Conservation (phyloP, 2,797 vertebrate genomes). For the Myoxocephalus aenaeus region DNA sequence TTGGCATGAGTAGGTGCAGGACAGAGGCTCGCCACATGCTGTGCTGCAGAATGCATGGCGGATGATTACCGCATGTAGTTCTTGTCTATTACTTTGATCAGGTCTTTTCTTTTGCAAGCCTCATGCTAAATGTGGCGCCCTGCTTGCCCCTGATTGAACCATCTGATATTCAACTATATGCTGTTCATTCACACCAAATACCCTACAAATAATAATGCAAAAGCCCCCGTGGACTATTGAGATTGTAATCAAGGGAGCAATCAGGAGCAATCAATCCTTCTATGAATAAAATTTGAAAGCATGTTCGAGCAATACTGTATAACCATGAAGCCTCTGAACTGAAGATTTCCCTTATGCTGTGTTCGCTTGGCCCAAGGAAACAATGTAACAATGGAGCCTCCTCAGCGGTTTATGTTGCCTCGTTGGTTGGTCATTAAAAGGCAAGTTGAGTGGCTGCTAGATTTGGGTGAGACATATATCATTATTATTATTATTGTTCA, state of each 20-base stretch:
- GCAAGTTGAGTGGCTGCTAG: neutral
- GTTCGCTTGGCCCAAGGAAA: conserved; percentile 1
- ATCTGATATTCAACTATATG: conserved; percentile 46
- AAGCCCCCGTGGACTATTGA: conserved; percentile 31
- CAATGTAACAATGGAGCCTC: neutral
- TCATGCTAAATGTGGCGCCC: conserved; percentile 29
- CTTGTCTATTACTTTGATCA: conserved; percentile 64
- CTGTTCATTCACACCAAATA: conserved; percentile 45
- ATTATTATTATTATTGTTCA: neutral
- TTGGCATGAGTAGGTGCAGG: conserved; percentile 58
- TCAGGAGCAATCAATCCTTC: conserved; percentile 57
- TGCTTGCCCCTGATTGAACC: conserved; percentile 67
- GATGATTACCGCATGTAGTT: conserved; percentile 72
- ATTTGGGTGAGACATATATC: neutral
- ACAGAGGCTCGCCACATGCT: conserved; percentile 55
- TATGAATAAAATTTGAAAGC: conserved; percentile 58
- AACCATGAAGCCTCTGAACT: conserved; percentile 11
- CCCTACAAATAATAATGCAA: conserved; percentile 46
- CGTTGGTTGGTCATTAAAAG: neutral
- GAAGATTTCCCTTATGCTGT: neutral
- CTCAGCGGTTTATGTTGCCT: neutral
- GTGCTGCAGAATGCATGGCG: conserved; percentile 68
- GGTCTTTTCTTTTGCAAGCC: conserved; percentile 57
- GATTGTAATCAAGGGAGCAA: conserved; percentile 70
- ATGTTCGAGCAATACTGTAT: conserved; percentile 24